Evolutionary conservation across 2,888 invertebrate genomes (phyloP), one percentile per base, ranked within the genome.

Genomic region (Plebejus argus): DNA sequence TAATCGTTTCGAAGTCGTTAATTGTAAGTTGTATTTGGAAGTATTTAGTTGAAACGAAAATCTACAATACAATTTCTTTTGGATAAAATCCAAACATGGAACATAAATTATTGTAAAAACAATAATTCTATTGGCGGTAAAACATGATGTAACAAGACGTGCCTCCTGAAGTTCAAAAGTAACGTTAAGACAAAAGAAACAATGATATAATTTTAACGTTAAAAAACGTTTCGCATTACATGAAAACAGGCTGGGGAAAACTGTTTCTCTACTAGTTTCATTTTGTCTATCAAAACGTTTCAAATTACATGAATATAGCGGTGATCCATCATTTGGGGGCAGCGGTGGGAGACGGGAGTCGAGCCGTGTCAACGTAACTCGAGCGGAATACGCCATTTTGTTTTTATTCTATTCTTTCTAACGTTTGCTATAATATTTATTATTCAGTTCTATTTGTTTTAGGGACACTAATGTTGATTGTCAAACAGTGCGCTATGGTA

Each of bases 301-400:
- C 66, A 28, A 66, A 66, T 66, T 66, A 66, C 66, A 66, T 18
- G 28, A 66, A 66, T 66, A 66, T 66, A 33, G 66, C 28, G 28
- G 66, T 15, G 28, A 66, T 66, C 28, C 66, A 66, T 66, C 66
- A 66, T 66, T 66, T 66, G 66, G 66, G 12, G 66, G 66, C 66
- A 66, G 18, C 28, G 66, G 66, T 66, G 66, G 66, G 15, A 28
- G 28, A 15, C 61, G 23, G 15, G 61, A 28, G 1, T 28, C 28
- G 28, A 10, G 23, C 23, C 61, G 61, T 23, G 23, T 61, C 61
- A 61, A 61, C 66, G 28, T 15, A 28, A 33, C 7, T 33, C 66
- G 66, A 66, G 66, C 28, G 61, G 20, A 66, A 18, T 66, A 33
- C 61, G 61, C 61, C 61, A 23, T 23, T 33, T 15, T 33, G 28